Evolutionary conservation across 2,888 invertebrate genomes (phyloP), one percentile per base, ranked within the genome.

Genomic region (Venustoraphidia nigricollis): DNA sequence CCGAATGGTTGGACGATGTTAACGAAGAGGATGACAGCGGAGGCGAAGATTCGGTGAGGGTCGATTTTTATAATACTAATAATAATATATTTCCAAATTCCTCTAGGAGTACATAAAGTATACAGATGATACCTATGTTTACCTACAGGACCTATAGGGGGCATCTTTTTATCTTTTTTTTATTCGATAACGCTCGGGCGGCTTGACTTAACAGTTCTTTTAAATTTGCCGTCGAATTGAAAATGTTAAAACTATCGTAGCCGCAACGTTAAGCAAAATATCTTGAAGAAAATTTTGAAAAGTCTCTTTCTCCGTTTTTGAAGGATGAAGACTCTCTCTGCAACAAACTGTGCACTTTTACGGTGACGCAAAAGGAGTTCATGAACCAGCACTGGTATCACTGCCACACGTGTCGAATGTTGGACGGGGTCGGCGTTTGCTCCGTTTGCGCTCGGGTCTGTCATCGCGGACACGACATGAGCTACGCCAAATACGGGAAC

Each of bases 321-420:
- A 57, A 81, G 73, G 91, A 92, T 63, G 91, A 92, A 64, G 91
- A 92, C 64, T 86, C 86, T 2, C 72, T 92, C 6, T 87, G 87
- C 62, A 87, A 84, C 65, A 91, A 95, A 65, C 72, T 97, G 10
- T 97, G 97, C 67, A 96, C 96, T 0, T 97, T 93, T 69, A 94
- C 94, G 8, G 81, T 94, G 47, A 97, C 96, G 0, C 92, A 94
- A 63, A 92, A 92, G 60, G 96, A 97, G 66, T 97, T 94, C 64
- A 94, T 94, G 89, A 94, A 93, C 68, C 96, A 89, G 62, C 92
- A 92, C 64, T 91, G 95, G 95, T 98, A 97, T 70, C 96, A 98
- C 68, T 98, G 97, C 64, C 96, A 97, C 69, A 95, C 96, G 0
- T 97, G 97, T 67, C 87, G 88, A 65, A 97, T 98, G 97, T 83